Conservation (phyloP, 2,797 vertebrate species). For the Acanthopagrus latus region DNA sequence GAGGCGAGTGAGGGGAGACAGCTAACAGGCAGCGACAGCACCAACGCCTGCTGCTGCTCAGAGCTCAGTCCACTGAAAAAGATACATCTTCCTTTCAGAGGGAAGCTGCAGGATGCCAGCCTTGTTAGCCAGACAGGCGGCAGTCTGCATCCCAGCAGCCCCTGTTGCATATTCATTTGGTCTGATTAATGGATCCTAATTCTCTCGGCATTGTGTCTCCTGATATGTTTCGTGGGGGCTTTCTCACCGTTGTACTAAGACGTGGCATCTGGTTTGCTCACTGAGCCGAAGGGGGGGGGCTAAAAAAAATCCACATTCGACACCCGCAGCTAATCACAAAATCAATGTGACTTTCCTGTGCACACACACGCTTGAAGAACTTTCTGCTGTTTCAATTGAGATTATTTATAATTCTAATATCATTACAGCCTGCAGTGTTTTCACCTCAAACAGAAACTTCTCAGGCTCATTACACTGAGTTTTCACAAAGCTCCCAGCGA, state of each 20-base stretch:
- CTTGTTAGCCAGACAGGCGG: conserved; percentile 72
- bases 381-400: conserved; percentile 43
- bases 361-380: conserved; percentile 54
- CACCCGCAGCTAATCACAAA: conserved; percentile 59
- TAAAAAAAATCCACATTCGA: conserved; percentile 34
- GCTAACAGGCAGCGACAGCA: conserved; percentile 45
- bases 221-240: conserved; percentile 39
- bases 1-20: conserved; percentile 39
- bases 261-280: conserved; percentile 51
- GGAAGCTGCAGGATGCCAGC: conserved; percentile 68
- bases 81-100: conserved; percentile 48
- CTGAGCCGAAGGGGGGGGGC: conserved; percentile 31
- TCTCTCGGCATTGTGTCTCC: conserved; percentile 60
- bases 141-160: conserved; percentile 63
- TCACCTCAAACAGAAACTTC: conserved; percentile 54
- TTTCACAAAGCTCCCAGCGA: conserved; percentile 50
- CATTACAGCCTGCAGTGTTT: conserved; percentile 48
- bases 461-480: conserved; percentile 44
- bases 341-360: conserved; percentile 58
- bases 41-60: conserved; percentile 63
- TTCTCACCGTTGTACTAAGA: conserved; percentile 33
- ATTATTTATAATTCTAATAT: conserved; percentile 57
- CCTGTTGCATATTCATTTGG: conserved; percentile 76
- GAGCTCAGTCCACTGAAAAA: conserved; percentile 63
- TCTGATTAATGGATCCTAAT: conserved; percentile 71